Evolutionary conservation across 1,140 invertebrate species (phyloP).

Genomic region (Camponotus pennsylvanicus): DNA sequence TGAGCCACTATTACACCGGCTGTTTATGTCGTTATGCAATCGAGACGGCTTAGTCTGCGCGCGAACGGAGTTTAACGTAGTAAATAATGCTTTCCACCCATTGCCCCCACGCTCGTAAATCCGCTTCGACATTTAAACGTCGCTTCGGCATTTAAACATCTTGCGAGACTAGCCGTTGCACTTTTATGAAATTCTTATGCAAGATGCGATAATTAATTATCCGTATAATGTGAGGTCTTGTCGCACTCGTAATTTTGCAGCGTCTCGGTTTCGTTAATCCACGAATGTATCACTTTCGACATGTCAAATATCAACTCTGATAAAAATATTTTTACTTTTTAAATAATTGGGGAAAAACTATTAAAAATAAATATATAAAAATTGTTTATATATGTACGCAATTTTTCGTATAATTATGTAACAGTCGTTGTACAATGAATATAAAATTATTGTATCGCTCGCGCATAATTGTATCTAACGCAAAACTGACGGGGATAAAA

Average conservation of each 20-base stretch:
- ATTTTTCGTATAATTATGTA: neutral
- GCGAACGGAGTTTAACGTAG: constrained; percentile 61
- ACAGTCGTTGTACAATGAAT: neutral
- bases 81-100: constrained; percentile 74
- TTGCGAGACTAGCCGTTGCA: neutral
- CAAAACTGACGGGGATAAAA: neutral
- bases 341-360: neutral
- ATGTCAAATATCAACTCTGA: neutral
- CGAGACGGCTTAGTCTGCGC: constrained; percentile 72
- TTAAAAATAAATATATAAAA: neutral
- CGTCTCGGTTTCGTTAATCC: neutral
- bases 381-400: neutral
- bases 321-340: neutral
- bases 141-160: constrained; percentile 13
- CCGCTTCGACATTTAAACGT: constrained; percentile 41
- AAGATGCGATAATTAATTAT: constrained; percentile 24
- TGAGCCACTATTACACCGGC: constrained; percentile 79
- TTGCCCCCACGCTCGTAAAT: constrained; percentile 55
- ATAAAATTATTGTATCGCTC: neutral
- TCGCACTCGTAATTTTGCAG: neutral
- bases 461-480: neutral
- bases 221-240: neutral
- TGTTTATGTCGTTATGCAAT: constrained; percentile 79
- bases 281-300: neutral
- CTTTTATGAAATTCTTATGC: constrained; percentile 25